Conservation (phyloP, 2,797 vertebrate genomes). For the Spatula clypeata region DNA sequence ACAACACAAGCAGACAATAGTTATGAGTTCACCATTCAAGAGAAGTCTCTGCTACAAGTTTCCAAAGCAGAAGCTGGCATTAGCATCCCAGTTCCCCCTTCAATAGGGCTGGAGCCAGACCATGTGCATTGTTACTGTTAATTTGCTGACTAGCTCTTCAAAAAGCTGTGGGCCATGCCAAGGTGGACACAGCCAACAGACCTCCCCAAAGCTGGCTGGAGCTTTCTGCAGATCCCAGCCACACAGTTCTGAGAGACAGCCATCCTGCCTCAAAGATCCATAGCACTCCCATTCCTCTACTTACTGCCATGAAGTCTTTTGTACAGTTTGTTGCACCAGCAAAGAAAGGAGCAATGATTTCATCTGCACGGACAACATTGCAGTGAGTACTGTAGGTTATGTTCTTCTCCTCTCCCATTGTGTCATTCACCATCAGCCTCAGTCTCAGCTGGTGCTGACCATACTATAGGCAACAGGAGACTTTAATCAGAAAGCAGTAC, state of each 20-base stretch:
- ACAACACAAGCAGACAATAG: background rate
- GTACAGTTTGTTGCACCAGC: slow-evolving; percentile 66
- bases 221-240: background rate
- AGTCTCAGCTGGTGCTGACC: slow-evolving; percentile 56
- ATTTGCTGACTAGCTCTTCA: background rate
- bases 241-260: background rate
- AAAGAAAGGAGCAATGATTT: background rate
- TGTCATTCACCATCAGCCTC: slow-evolving; percentile 35
- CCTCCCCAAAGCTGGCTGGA: background rate
- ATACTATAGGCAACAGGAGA: slow-evolving; percentile 20
- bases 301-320: slow-evolving; percentile 80
- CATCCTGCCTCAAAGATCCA: accelerated
- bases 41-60: accelerated
- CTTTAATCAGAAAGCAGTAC: background rate
- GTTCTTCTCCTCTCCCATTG: background rate
- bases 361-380: background rate
- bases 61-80: background rate
- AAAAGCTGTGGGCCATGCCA: background rate
- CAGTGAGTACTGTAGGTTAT: slow-evolving; percentile 58
- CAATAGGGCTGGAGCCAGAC: accelerated
- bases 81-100: background rate
- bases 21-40: background rate
- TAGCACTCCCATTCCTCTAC: background rate
- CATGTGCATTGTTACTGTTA: background rate
- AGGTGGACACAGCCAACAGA: background rate